A percentile compares a stretch with the other conserved stretches of the same genome.
phyloP scores from a whole-genome alignment of 2,797 vertebrate genomes.

The Cirrhinus mrigala region DNA sequence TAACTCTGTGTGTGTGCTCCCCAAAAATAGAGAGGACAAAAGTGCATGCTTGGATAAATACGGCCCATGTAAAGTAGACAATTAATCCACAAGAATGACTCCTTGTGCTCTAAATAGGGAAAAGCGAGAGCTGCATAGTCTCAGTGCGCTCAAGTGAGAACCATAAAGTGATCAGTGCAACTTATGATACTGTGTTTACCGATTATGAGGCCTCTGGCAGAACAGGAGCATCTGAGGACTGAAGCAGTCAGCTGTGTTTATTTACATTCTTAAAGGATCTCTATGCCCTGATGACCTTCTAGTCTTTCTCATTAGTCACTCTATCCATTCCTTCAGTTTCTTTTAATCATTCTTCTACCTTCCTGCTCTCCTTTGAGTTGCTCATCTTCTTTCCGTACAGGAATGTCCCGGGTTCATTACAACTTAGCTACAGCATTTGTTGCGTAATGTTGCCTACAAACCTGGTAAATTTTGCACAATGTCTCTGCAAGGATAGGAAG shows the following conservation, averaged over 20 bases:
- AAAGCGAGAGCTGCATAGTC: slow-evolving; percentile 1
- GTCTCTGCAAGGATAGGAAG: neutral
- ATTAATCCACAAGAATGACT: slow-evolving; percentile 36
- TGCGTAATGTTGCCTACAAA: neutral
- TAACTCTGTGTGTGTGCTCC: slow-evolving; percentile 18
- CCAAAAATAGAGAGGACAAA: slow-evolving; percentile 30
- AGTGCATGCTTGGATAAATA: slow-evolving; percentile 10
- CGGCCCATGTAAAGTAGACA: neutral
- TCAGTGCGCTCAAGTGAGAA: slow-evolving; percentile 7
- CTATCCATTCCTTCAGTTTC: slow-evolving; percentile 27
- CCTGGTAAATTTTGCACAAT: neutral
- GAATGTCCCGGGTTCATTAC: neutral
- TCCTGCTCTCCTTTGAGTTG: neutral
- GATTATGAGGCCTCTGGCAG: neutral
- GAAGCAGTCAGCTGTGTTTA: slow-evolving; percentile 30
- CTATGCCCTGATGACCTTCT: slow-evolving; percentile 34
- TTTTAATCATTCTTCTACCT: slow-evolving; percentile 6
- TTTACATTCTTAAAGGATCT: slow-evolving; percentile 24
- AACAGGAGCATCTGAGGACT: neutral
- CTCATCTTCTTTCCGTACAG: slow-evolving; percentile 1
- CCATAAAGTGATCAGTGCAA: slow-evolving; percentile 14
- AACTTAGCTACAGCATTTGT: slow-evolving; percentile 1
- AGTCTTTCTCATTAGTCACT: slow-evolving; percentile 34
- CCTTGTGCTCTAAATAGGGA: slow-evolving; percentile 6
- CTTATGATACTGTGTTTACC: neutral